Percentiles rank a stretch among this genome's conserved stretches.
These are phyloP conservation scores for Bombus superbus DNA, from an alignment of 1,140 invertebrate species.

Conservation along the genomic window DNA sequence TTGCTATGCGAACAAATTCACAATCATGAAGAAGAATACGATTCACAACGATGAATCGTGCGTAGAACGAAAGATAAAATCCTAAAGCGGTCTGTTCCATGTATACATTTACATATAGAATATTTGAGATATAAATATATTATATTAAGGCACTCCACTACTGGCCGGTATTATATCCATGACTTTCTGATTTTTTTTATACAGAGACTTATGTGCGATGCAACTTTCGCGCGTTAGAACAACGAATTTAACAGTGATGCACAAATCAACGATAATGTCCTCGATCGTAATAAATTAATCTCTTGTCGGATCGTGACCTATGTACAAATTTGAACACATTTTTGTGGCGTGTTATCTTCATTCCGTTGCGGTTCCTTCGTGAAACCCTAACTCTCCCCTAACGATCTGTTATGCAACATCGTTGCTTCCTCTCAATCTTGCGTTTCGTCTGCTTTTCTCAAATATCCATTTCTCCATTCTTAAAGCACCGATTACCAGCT, in stretches of 20 bases:
- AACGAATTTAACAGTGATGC: neutral
- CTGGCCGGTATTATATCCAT: slow-evolving; percentile 37
- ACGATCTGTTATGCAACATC: too few relatives aligned
- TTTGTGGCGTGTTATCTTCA: slow-evolving; percentile 33
- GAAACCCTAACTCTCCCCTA: neutral
- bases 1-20: neutral
- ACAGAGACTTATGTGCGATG: neutral
- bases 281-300: slow-evolving; percentile 44
- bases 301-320: neutral
- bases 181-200: slow-evolving; percentile 3
- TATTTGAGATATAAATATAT: slow-evolving; percentile 50
- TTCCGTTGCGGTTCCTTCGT: neutral
- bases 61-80: neutral
- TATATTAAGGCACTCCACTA: slow-evolving; percentile 55
- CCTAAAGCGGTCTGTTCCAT: neutral
- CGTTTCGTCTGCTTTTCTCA: too few relatives aligned
- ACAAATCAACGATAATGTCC: neutral
- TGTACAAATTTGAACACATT: slow-evolving; percentile 66
- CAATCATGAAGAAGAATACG: too few relatives aligned
- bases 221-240: neutral
- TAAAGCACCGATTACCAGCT: too few relatives aligned
- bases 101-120: slow-evolving; percentile 28
- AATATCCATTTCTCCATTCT: too few relatives aligned
- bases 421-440: accelerated
- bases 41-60: neutral